These are phyloP conservation scores for Epicauta chinensis DNA, from an alignment of 1,140 invertebrate species.

Conservation along the genomic window DNA sequence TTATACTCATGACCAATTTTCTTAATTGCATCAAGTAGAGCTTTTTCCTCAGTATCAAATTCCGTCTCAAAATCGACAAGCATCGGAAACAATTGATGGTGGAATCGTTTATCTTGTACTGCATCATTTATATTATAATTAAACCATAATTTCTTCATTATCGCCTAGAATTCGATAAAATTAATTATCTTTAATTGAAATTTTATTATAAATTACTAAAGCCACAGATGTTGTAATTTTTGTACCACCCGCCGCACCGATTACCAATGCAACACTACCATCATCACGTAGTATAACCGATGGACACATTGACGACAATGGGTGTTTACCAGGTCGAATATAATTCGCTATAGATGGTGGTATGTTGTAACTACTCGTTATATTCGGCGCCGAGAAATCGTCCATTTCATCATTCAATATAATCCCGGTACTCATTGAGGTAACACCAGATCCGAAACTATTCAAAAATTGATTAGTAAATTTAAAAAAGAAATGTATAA, in stretches of 20 bases:
- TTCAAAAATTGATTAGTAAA: conserved; percentile 24
- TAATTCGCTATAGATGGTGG: conserved; percentile 77
- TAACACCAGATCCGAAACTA: conserved; percentile 69
- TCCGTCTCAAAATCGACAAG: conserved; percentile 53
- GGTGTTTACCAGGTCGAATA: conserved; percentile 71
- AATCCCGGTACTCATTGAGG: conserved; percentile 74
- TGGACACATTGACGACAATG: conserved; percentile 88
- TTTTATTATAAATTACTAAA: conserved; percentile 49
- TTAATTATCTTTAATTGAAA: conserved; percentile 6
- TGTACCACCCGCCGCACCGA: conserved; percentile 84
- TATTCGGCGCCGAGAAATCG: conserved; percentile 82
- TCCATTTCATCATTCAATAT: conserved; percentile 95
- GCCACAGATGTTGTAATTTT: conserved; percentile 81
- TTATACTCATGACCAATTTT: conserved; percentile 47
- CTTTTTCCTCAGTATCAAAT: conserved; percentile 49
- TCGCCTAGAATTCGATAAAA: conserved; percentile 41
- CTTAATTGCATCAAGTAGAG: conserved; percentile 41
- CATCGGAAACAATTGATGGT: conserved; percentile 65
- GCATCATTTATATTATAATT: conserved; percentile 26
- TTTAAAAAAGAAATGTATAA: too few species aligned
- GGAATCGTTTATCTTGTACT: conserved; percentile 27
- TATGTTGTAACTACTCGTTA: conserved; percentile 69
- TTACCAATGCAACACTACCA: conserved; percentile 59
- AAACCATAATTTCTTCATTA: conserved; percentile 34
- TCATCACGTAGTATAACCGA: conserved; percentile 64